A percentile compares a stretch with the other conserved stretches of the same genome.
These are phyloP conservation scores for Meliscaeva auricollis DNA, from an alignment of 2,888 invertebrate species.

Conservation along the genomic window DNA sequence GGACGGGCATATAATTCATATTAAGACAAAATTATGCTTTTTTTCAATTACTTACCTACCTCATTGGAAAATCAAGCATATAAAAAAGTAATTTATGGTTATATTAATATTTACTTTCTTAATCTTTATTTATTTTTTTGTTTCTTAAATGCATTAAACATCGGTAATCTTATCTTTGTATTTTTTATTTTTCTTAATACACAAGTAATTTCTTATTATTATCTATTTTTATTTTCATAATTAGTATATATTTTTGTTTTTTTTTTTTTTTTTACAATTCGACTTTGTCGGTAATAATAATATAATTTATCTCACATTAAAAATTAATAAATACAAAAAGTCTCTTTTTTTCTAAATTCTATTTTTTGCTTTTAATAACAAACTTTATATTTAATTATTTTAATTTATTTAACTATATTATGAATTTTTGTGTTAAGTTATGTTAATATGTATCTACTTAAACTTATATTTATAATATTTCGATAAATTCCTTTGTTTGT, in stretches of 20 bases:
- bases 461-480: slow-evolving; percentile 16
- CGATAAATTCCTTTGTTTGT: slow-evolving; percentile 24
- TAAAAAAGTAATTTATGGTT: background rate
- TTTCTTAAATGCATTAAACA: slow-evolving; percentile 70
- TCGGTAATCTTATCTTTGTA: slow-evolving; percentile 50
- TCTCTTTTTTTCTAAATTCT: slow-evolving; percentile 48
- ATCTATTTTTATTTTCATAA: slow-evolving; percentile 8
- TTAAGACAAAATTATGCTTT: no score
- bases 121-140: slow-evolving; percentile 59
- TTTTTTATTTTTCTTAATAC: slow-evolving; percentile 25
- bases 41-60: no score
- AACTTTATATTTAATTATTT: slow-evolving; percentile 55
- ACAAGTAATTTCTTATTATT: slow-evolving; percentile 18
- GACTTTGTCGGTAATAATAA: slow-evolving; percentile 66
- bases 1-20: no score
- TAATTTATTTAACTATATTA: slow-evolving; percentile 48
- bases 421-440: slow-evolving; percentile 9
- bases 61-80: no score
- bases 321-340: slow-evolving; percentile 68
- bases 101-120: slow-evolving; percentile 17
- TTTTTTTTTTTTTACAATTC: slow-evolving; percentile 60
- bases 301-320: slow-evolving; percentile 54
- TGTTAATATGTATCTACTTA: slow-evolving; percentile 10
- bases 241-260: slow-evolving; percentile 4
- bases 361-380: slow-evolving; percentile 36